phyloP scores from a whole-genome alignment of 2,113 vertebrate genomes.

The Amazona guildingii region DNA sequence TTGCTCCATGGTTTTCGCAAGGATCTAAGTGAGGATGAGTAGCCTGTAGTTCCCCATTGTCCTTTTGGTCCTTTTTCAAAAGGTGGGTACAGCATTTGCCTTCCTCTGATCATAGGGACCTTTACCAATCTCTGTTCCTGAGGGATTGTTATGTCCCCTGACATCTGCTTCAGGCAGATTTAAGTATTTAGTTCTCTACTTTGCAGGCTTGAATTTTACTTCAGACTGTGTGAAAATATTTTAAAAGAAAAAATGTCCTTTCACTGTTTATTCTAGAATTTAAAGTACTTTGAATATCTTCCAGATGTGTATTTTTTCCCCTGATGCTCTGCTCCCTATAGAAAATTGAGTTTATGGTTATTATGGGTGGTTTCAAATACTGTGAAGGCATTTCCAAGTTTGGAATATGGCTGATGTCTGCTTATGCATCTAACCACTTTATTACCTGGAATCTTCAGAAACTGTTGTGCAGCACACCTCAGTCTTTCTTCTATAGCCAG shows the following conservation, averaged over 20 bases:
- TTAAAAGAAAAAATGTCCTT: background rate
- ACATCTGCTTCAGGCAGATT: background rate
- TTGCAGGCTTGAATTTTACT: background rate
- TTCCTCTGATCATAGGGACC: background rate
- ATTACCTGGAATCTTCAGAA: background rate
- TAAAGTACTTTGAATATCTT: background rate
- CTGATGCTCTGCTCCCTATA: background rate
- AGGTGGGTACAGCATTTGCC: background rate
- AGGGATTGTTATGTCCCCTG: background rate
- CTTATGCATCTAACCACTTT: background rate
- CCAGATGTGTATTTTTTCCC: accelerated
- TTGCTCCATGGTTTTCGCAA: background rate
- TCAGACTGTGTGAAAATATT: background rate
- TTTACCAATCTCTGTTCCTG: accelerated
- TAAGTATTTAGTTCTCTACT: background rate
- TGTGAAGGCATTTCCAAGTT: background rate
- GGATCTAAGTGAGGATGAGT: background rate
- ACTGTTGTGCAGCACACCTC: background rate
- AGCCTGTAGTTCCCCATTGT: background rate
- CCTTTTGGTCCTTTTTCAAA: background rate
- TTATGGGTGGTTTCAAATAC: background rate
- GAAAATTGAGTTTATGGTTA: background rate
- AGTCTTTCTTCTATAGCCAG: background rate
- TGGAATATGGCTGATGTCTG: background rate
- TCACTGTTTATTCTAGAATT: background rate